Evolutionary conservation across 1,140 invertebrate genomes (phyloP).

Genomic region (Eciton burchellii): DNA sequence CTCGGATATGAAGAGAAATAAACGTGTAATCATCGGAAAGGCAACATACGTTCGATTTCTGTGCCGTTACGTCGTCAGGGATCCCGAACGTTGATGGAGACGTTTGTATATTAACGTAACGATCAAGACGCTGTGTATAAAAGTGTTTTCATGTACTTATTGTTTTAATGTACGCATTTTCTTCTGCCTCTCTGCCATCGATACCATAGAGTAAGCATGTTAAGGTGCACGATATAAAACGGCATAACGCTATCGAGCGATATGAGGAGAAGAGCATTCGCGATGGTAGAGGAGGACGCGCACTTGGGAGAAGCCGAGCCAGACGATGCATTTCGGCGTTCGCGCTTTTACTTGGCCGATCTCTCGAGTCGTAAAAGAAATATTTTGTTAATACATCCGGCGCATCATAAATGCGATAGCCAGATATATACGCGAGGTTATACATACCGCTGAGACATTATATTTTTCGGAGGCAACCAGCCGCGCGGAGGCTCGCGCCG

Average conservation of each 20-base stretch:
- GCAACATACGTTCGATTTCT: background rate
- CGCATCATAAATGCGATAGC: conserved; percentile 54
- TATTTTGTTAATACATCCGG: conserved; percentile 65
- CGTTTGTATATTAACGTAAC: no score
- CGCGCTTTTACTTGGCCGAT: conserved; percentile 54
- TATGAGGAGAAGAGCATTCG: conserved; percentile 26
- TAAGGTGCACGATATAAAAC: conserved; percentile 30
- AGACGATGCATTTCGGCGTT: conserved; percentile 35
- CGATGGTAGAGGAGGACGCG: conserved; percentile 16
- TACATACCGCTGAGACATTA: conserved; percentile 68
- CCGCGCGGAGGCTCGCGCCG: conserved; percentile 61
- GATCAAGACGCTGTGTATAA: no score
- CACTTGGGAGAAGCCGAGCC: conserved; percentile 13
- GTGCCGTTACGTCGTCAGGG: background rate
- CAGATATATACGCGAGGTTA: conserved; percentile 29
- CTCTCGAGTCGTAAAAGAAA: conserved; percentile 49
- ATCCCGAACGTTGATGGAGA: background rate
- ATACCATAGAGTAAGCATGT: conserved; percentile 9
- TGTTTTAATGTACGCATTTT: no score
- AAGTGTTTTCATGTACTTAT: no score
- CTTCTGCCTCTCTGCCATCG: conserved; percentile 12
- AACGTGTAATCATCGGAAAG: background rate
- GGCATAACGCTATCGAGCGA: conserved; percentile 32
- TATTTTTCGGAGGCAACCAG: conserved; percentile 71
- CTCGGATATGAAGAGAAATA: conserved; percentile 15